Evolutionary conservation across 2,797 vertebrate species (phyloP).

Genomic region (Malurus splendens): DNA sequence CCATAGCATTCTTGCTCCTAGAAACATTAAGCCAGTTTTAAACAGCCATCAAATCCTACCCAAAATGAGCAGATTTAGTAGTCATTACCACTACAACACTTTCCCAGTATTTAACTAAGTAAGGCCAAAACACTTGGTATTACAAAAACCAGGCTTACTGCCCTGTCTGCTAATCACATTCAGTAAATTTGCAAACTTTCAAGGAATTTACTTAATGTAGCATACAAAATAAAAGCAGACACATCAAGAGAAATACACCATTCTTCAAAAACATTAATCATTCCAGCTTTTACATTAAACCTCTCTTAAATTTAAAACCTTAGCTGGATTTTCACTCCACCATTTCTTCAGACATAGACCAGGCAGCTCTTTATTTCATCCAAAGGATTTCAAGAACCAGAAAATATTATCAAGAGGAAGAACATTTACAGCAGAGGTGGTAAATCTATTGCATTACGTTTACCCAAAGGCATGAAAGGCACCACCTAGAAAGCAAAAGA

Average conservation of each 20-base stretch:
- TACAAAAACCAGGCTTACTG: background rate
- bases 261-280: background rate
- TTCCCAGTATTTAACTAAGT: background rate
- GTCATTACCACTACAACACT: background rate
- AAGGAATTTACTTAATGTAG: background rate
- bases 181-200: background rate
- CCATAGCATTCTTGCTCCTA: background rate
- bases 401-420: background rate
- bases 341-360: background rate
- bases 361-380: background rate
- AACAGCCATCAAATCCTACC: background rate
- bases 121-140: background rate
- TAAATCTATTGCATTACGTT: background rate
- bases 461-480: background rate
- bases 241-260: background rate
- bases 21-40: background rate
- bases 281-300: background rate
- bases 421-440: background rate
- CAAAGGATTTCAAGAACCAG: background rate
- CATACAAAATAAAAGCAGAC: background rate
- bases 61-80: background rate
- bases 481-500: background rate
- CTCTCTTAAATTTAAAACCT: background rate
- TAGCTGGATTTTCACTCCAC: background rate
- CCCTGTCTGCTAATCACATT: background rate